A percentile compares a stretch with the other conserved stretches of the same genome.
These are phyloP conservation scores for Drosophila setifemur DNA, from an alignment of 1,140 invertebrate species.

Conservation along the genomic window DNA sequence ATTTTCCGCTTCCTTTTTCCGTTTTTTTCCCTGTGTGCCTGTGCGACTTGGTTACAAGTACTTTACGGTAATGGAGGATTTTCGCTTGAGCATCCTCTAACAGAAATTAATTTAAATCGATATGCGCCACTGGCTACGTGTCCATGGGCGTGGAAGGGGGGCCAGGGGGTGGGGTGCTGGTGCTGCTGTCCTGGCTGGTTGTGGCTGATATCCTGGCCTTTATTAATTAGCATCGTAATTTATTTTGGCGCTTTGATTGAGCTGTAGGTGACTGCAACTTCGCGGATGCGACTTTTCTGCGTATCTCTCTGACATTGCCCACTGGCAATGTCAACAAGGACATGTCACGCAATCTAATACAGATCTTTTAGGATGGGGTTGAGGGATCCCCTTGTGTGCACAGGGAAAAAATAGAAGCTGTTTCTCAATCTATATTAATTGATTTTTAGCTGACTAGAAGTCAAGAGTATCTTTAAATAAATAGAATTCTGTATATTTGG, in stretches of 20 bases:
- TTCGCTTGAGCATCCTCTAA: slow-evolving; percentile 82
- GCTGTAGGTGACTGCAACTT: slow-evolving; percentile 4
- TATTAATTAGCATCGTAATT: slow-evolving; percentile 74
- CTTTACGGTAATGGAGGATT: slow-evolving; percentile 82
- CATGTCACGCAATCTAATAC: slow-evolving; percentile 67
- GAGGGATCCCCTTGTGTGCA: slow-evolving; percentile 1
- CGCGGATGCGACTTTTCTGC: not conserved
- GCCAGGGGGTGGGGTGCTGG: not conserved
- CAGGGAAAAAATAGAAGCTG: not conserved
- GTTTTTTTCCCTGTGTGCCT: slow-evolving; percentile 29
- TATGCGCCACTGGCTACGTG: slow-evolving; percentile 54
- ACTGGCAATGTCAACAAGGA: slow-evolving; percentile 76
- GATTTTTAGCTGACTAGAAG: no score
- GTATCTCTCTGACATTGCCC: slow-evolving; percentile 18
- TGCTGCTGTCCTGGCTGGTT: not conserved
- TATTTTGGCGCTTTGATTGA: slow-evolving; percentile 60
- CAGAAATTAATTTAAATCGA: slow-evolving; percentile 83
- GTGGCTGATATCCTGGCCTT: slow-evolving; percentile 20
- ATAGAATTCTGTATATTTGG: no score
- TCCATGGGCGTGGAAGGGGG: slow-evolving; percentile 4
- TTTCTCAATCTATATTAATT: no score
- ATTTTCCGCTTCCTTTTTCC: slow-evolving; percentile 10
- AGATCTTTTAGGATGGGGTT: not conserved
- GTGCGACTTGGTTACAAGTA: slow-evolving; percentile 82
- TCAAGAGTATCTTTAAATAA: no score